Conservation (phyloP, 2,113 vertebrate species). For the Cheirogaleus medius region DNA sequence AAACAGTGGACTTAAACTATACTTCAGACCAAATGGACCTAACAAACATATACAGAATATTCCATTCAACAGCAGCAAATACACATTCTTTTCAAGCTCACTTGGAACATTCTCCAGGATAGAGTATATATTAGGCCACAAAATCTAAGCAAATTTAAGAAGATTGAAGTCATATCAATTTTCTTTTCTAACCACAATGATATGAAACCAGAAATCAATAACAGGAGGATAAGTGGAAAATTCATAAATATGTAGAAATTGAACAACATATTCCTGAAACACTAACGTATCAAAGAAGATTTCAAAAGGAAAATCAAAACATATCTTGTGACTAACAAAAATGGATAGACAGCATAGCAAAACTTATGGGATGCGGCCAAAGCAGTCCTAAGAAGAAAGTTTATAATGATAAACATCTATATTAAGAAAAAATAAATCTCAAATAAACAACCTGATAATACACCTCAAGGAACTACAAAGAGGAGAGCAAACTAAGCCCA, state of each 20-base stretch:
- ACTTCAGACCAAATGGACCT: no score
- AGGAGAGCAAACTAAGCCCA: neutral
- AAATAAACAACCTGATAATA: neutral
- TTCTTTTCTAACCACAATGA: neutral
- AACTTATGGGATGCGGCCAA: neutral
- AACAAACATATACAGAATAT: neutral
- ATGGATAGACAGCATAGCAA: neutral
- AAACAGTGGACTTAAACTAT: neutral
- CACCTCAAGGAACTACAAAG: neutral
- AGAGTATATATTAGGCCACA: neutral
- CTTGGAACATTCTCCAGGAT: neutral
- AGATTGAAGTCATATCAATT: neutral
- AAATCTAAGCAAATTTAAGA: neutral
- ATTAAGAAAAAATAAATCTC: neutral
- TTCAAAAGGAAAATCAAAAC: neutral
- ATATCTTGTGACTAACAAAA: neutral
- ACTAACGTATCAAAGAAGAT: neutral
- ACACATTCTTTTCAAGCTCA: neutral
- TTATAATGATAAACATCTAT: neutral
- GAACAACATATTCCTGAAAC: neutral
- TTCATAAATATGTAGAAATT: neutral
- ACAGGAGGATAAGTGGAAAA: neutral
- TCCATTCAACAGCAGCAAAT: neutral
- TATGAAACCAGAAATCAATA: neutral
- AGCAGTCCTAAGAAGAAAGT: neutral